phyloP scores from a whole-genome alignment of 2,888 invertebrate genomes.

The Melanophora roralis region DNA sequence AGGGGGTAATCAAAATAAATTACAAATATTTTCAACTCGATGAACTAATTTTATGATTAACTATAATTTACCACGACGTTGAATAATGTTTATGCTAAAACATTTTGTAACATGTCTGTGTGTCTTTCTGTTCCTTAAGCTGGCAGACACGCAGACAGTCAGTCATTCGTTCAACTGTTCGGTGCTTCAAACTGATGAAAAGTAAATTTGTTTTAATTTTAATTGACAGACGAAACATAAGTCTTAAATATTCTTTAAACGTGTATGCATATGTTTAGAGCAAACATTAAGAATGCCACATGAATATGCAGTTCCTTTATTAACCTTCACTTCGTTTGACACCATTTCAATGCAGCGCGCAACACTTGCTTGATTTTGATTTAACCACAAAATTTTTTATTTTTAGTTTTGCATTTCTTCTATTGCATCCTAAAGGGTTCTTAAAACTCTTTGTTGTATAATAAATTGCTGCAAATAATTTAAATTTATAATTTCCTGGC shows the following conservation, averaged over 20 bases:
- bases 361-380: constrained; percentile 41
- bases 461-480: not conserved
- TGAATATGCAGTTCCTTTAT: not conserved
- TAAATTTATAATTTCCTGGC: constrained; percentile 29
- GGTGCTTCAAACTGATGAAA: constrained; percentile 37
- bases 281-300: not conserved
- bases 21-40: constrained; percentile 56
- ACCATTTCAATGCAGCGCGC: not conserved
- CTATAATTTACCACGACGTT: constrained; percentile 54
- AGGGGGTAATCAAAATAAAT: constrained; percentile 62
- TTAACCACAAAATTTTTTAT: constrained; percentile 28
- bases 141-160: not conserved
- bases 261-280: not conserved
- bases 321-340: not conserved
- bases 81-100: constrained; percentile 34
- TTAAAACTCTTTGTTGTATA: too few species aligned
- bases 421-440: constrained; percentile 36
- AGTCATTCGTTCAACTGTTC: not conserved
- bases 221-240: constrained; percentile 53
- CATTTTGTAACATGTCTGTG: constrained; percentile 26
- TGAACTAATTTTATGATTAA: constrained; percentile 62
- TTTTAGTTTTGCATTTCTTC: constrained; percentile 1
- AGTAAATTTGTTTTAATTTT: constrained; percentile 61
- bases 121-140: constrained; percentile 2
- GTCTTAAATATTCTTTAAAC: not conserved